A percentile compares a stretch with the other conserved stretches of the same genome.
Conservation (phyloP, 2,888 invertebrate species). For the Acleris sparsana region DNA sequence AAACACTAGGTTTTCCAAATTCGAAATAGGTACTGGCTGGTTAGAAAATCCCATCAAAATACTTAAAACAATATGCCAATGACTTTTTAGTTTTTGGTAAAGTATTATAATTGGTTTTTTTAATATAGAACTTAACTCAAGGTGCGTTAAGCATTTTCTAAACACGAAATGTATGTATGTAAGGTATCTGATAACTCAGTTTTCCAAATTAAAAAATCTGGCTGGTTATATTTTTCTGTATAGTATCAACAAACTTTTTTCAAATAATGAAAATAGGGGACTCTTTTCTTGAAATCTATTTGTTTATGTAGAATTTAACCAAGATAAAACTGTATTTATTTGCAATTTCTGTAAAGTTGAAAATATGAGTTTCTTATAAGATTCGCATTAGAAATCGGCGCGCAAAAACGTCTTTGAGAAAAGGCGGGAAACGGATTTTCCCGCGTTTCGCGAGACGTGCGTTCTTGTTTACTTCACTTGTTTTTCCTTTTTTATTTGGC, state of each 20-base stretch:
- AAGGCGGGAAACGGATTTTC: slow-evolving; percentile 81
- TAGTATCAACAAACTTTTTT: neutral
- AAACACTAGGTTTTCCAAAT: slow-evolving; percentile 36
- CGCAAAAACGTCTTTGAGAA: slow-evolving; percentile 61
- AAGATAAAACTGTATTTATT: no score
- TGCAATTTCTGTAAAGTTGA: no score
- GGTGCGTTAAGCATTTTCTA: no score
- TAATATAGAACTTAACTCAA: no score
- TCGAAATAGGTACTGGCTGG: slow-evolving; percentile 25
- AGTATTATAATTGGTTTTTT: no score
- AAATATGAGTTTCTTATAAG: slow-evolving; percentile 54
- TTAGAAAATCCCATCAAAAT: slow-evolving; percentile 9
- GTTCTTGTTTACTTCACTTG: slow-evolving; percentile 69
- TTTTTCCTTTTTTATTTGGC: slow-evolving; percentile 48
- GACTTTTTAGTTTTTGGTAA: no score
- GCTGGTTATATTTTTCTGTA: slow-evolving; percentile 20
- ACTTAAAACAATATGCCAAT: neutral
- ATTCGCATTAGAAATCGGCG: slow-evolving; percentile 61
- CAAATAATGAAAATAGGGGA: no score
- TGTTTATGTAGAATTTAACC: no score
- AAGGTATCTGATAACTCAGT: slow-evolving; percentile 52
- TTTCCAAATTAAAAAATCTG: slow-evolving; percentile 26
- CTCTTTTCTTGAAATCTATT: no score
- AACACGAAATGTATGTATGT: slow-evolving; percentile 41
- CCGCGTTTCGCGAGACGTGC: slow-evolving; percentile 76